A percentile compares a stretch with the other conserved stretches of the same genome.
Evolutionary conservation across 2,888 invertebrate genomes (phyloP).

Genomic region (Ypsolopha sequella): DNA sequence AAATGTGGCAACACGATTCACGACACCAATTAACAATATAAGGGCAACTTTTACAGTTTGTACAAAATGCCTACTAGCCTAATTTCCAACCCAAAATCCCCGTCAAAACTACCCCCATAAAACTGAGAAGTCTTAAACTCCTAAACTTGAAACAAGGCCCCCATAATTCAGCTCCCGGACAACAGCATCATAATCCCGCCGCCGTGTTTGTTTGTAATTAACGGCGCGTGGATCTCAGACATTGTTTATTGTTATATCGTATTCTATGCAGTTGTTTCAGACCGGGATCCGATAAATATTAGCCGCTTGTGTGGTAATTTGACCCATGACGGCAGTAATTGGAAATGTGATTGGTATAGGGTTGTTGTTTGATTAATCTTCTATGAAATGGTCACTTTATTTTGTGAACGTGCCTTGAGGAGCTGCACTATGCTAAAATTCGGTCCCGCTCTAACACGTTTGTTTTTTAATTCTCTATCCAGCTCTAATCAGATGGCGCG

Average conservation of each 20-base stretch:
- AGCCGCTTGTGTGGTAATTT: conserved; percentile 46
- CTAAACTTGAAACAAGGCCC: not conserved
- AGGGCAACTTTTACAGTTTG: too few relatives aligned
- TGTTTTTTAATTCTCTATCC: too few relatives aligned
- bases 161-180: conserved; percentile 17
- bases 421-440: too few relatives aligned
- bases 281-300: conserved; percentile 40
- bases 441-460: too few relatives aligned
- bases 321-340: conserved; percentile 13
- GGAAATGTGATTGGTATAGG: not conserved
- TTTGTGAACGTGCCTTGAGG: too few relatives aligned
- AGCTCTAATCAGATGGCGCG: too few relatives aligned
- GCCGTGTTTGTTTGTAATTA: conserved; percentile 59
- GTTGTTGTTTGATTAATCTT: too few relatives aligned
- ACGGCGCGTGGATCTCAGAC: conserved; percentile 54
- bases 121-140: not conserved
- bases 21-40: too few relatives aligned
- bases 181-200: conserved; percentile 24
- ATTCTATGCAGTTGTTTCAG: conserved; percentile 9
- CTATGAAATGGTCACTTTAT: too few relatives aligned
- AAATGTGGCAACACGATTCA: too few relatives aligned
- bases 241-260: conserved; percentile 30
- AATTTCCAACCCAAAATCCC: too few relatives aligned
- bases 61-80: too few relatives aligned
- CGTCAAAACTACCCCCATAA: not conserved